Conservation (phyloP, 2,888 invertebrate genomes). For the Poecilobothrus nobilitatus region DNA sequence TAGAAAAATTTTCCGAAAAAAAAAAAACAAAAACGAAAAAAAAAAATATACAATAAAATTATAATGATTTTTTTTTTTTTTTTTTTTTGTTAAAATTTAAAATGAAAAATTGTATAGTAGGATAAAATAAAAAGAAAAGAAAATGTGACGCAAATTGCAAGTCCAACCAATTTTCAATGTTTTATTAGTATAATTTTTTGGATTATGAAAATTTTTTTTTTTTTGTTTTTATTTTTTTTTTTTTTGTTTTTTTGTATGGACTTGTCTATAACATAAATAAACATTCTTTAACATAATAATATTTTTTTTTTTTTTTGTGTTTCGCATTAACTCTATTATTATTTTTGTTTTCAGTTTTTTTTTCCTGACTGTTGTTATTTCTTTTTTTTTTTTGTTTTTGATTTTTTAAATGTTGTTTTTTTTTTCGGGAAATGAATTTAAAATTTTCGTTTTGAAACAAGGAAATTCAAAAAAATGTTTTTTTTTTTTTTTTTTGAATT, state of each 20-base stretch:
- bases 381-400: no score
- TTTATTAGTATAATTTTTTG: slow-evolving; percentile 3
- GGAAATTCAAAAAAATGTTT: not conserved
- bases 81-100: not conserved
- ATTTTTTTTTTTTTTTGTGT: not conserved
- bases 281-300: slow-evolving; percentile 6
- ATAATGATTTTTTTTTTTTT: no score
- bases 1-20: not conserved
- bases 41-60: not conserved
- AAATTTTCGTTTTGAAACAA: no score
- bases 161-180: not conserved
- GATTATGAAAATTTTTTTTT: not conserved
- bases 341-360: not conserved
- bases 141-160: slow-evolving; percentile 6
- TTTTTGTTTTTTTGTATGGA: no score
- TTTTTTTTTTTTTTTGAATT: no score
- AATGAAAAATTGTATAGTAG: not conserved
- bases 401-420: no score
- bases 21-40: not conserved
- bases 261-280: not conserved
- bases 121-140: not conserved
- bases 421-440: no score
- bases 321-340: not conserved
- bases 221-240: not conserved
- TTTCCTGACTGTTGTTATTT: no score